Evolutionary conservation across 2,113 vertebrate genomes (phyloP), one percentile per base, ranked within the genome.

Genomic region (Rattus rattus): DNA sequence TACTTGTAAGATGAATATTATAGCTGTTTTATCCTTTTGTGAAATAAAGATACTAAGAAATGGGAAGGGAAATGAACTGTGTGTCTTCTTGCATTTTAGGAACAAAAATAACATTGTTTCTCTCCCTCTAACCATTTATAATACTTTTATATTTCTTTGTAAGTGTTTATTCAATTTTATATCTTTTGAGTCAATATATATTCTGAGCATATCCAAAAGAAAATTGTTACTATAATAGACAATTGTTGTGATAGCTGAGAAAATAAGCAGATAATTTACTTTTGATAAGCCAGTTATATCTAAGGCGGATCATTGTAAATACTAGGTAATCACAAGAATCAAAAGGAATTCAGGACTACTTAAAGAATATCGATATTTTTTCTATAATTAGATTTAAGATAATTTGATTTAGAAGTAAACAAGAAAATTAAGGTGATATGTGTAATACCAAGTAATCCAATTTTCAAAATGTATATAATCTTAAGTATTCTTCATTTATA

Each of bases 1-100:
- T 96, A 20, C 47, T 92, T 86, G 86, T 69, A 67, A 92, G 59
- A 13, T 47, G 63, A 92, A 76, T 87, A 22, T 80, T 85, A 75
- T 65, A n/a, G 61, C 85, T 79, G 92, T 22, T 73, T 43, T 77
- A 59, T 73, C 2, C 20, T 52, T 88, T 52, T 83, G 47, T 33
- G 20, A 59, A 67, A 33, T 81, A 65, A 88, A 83, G 10, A 65
- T 59, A 76, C 19, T 4, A 30, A 86, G 70, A 91, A 6, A 43
- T 43, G 5, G 12, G 52, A 49, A 91, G 22, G 70, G 76, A 17
- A 96, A 9, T 77, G 24, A 80, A 70, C 1, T 91, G 4, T 59
- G 28, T 28, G 56, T 20, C 7, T 92, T 52, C 28, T 76, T 84
- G 28, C 7, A 69, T 33, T 95, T 17, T 2, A 95, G 76, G 30